phyloP scores from a whole-genome alignment of 2,888 invertebrate genomes.

The Amphiduros pacificus region DNA sequence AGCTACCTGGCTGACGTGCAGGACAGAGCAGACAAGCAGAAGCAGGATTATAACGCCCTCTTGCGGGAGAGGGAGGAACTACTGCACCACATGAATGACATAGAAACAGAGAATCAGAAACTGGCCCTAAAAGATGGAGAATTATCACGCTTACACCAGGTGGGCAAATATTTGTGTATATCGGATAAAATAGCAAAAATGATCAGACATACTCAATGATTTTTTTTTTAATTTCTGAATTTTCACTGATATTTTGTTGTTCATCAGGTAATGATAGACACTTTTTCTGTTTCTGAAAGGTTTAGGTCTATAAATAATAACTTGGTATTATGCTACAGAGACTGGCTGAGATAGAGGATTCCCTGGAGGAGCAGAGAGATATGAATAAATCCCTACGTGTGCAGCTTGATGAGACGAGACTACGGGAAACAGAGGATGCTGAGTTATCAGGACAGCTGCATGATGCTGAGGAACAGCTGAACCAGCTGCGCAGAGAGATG shows the following conservation, averaged over 20 bases:
- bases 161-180: too few species aligned
- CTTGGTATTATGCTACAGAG: too few species aligned
- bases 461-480: slow-evolving; percentile 32
- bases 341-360: slow-evolving; percentile 42
- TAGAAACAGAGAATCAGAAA: slow-evolving; percentile 43
- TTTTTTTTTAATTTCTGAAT: background rate
- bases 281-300: too few species aligned
- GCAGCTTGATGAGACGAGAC: slow-evolving; percentile 40
- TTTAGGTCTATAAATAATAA: too few species aligned
- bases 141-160: slow-evolving; percentile 8
- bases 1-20: slow-evolving; percentile 50
- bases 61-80: slow-evolving; percentile 43
- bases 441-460: slow-evolving; percentile 24
- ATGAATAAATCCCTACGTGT: slow-evolving; percentile 44
- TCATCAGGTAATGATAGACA: too few species aligned
- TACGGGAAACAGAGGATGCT: slow-evolving; percentile 39
- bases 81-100: slow-evolving; percentile 37
- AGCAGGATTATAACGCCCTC: slow-evolving; percentile 42
- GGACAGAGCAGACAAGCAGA: slow-evolving; percentile 42
- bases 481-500: slow-evolving; percentile 38
- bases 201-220: too few species aligned
- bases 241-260: background rate
- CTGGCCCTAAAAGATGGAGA: slow-evolving; percentile 42
- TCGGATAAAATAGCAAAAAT: too few species aligned
- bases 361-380: slow-evolving; percentile 39